Percentiles rank a stretch among this genome's conserved stretches.
phyloP scores from a whole-genome alignment of 2,888 invertebrate species.

The Eupithecia inturbata region DNA sequence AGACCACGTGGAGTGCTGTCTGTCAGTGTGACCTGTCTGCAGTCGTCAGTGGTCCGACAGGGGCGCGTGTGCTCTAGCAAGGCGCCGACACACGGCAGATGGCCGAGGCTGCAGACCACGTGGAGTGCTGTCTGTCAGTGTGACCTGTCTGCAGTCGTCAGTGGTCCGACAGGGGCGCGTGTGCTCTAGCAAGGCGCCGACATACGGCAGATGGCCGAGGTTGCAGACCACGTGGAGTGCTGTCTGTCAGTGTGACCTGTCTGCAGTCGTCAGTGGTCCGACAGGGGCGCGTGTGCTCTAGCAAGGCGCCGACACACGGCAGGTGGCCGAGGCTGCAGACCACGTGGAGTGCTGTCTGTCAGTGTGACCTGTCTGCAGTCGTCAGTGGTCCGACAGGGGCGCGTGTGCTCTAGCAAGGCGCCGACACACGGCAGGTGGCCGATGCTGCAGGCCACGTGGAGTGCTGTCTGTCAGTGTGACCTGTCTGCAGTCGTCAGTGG shows the following conservation, averaged over 20 bases:
- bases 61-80: conserved; percentile 79
- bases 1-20: conserved; percentile 95
- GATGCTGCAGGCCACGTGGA: conserved; percentile 94
- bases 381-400: conserved; percentile 40
- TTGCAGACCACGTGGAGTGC: conserved; percentile 95
- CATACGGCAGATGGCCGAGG: conserved; percentile 90
- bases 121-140: conserved; percentile 92
- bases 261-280: conserved; percentile 31
- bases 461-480: conserved; percentile 87
- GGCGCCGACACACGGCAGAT: conserved; percentile 89
- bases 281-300: conserved; percentile 64
- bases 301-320: conserved; percentile 89
- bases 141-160: conserved; percentile 29
- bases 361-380: conserved; percentile 27
- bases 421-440: conserved; percentile 92
- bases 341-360: conserved; percentile 95
- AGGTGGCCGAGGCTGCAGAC: conserved; percentile 93
- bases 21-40: conserved; percentile 71
- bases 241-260: conserved; percentile 84
- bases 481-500: conserved; percentile 31
- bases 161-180: conserved; percentile 44
- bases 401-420: conserved; percentile 82
- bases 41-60: conserved; percentile 34
- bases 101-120: conserved; percentile 93
- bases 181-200: conserved; percentile 87